Evolutionary conservation across 2,797 vertebrate genomes (phyloP).

Genomic region (Chiloscyllium punctatum): DNA sequence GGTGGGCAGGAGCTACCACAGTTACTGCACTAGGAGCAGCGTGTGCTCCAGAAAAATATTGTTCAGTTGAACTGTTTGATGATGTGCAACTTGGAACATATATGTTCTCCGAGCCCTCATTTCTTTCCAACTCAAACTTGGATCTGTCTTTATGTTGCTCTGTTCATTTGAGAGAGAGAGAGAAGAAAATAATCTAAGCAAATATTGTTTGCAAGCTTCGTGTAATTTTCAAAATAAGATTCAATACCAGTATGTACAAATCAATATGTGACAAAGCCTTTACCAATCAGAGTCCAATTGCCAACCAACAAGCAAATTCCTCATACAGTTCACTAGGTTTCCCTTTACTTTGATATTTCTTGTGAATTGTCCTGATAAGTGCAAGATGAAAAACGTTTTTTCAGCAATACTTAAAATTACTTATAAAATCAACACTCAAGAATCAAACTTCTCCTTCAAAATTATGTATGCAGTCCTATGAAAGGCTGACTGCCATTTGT

Average conservation of each 20-base stretch:
- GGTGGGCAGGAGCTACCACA: constrained; percentile 76
- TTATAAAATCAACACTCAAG: background rate
- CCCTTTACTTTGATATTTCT: too few relatives aligned
- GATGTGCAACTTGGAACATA: constrained; percentile 66
- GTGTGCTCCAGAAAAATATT: constrained; percentile 69
- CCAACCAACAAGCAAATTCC: too few relatives aligned
- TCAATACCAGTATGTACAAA: background rate
- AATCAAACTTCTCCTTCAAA: background rate
- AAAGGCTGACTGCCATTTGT: background rate
- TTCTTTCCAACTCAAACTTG: constrained; percentile 88
- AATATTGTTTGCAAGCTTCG: background rate
- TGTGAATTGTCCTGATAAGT: too few relatives aligned
- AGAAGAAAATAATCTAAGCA: background rate
- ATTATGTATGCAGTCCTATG: background rate
- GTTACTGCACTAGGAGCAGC: constrained; percentile 74
- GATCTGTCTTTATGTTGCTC: constrained; percentile 71
- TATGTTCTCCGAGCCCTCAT: constrained; percentile 64
- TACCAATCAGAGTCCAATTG: too few relatives aligned
- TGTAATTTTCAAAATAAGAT: background rate
- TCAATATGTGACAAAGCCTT: background rate
- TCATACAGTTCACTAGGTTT: too few relatives aligned
- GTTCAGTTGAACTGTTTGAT: constrained; percentile 57
- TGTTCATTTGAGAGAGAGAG: background rate
- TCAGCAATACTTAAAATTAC: too few relatives aligned
- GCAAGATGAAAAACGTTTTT: too few relatives aligned